These are phyloP conservation scores for Hippocampus comes DNA, from an alignment of 2,113 vertebrate species.

Conservation along the genomic window DNA sequence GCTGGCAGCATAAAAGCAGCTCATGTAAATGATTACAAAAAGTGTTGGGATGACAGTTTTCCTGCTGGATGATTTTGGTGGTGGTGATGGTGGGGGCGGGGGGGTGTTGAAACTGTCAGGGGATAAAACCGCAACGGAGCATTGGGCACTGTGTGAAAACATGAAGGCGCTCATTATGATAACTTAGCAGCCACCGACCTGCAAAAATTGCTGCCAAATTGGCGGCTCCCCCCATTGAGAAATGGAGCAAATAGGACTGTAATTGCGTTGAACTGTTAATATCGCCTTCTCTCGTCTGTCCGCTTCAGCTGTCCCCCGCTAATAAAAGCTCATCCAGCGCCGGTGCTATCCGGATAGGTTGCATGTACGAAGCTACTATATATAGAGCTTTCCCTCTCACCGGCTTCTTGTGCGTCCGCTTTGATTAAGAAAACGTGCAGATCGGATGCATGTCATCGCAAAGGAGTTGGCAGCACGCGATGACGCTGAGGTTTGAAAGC, in stretches of 20 bases:
- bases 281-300: constrained; percentile 18
- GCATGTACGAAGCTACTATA: background rate
- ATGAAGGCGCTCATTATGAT: constrained; percentile 67
- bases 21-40: background rate
- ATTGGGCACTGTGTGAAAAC: constrained; percentile 52
- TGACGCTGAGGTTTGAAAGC: constrained; percentile 72
- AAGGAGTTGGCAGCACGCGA: constrained; percentile 61
- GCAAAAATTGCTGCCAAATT: constrained; percentile 70
- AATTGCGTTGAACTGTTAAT: constrained; percentile 73
- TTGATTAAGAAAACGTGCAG: constrained; percentile 62
- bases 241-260: constrained; percentile 59
- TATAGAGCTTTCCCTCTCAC: constrained; percentile 30
- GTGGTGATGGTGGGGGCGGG: background rate
- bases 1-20: background rate
- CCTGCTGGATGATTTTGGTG: constrained; percentile 52
- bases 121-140: constrained; percentile 63
- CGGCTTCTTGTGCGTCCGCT: constrained; percentile 56
- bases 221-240: constrained; percentile 49
- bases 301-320: background rate
- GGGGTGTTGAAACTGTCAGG: constrained; percentile 59
- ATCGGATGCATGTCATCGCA: constrained; percentile 57
- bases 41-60: background rate
- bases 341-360: background rate
- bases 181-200: constrained; percentile 69
- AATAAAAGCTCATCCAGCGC: background rate